Evolutionary conservation across 1,140 invertebrate species (phyloP).

Genomic region (Apis mellifera): DNA sequence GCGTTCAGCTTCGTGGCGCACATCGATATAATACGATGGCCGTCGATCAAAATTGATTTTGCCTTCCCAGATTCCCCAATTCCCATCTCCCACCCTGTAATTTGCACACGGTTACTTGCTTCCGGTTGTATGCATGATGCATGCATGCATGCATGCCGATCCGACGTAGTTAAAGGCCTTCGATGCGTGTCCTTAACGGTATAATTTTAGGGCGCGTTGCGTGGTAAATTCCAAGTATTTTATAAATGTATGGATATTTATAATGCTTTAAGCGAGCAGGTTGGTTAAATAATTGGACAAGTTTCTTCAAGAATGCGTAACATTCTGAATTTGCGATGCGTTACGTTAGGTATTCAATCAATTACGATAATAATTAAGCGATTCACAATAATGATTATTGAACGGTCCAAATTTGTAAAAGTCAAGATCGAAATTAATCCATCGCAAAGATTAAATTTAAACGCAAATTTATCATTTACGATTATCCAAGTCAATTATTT

Average conservation of each 20-base stretch:
- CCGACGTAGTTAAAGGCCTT: not conserved
- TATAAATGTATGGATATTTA: not conserved
- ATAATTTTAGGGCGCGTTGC: conserved; percentile 9
- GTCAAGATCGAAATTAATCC: no score
- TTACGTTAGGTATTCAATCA: no score
- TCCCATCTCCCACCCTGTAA: conserved; percentile 28
- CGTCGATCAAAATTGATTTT: conserved; percentile 40
- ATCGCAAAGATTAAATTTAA: no score
- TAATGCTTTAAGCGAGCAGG: not conserved
- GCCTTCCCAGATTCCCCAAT: conserved; percentile 35
- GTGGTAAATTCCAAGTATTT: not conserved
- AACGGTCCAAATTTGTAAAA: no score
- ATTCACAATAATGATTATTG: no score
- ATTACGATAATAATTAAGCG: no score
- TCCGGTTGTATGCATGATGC: not conserved
- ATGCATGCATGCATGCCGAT: no score
- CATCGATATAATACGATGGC: conserved; percentile 32
- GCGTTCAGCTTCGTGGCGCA: not conserved
- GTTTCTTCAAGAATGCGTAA: no score
- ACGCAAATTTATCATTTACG: no score
- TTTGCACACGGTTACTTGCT: conserved; percentile 19
- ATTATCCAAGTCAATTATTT: no score
- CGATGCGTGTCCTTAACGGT: not conserved
- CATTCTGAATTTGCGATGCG: no score
- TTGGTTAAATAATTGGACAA: no score